phyloP scores from a whole-genome alignment of 2,888 invertebrate species.

The Onthophagus sagittarius region DNA sequence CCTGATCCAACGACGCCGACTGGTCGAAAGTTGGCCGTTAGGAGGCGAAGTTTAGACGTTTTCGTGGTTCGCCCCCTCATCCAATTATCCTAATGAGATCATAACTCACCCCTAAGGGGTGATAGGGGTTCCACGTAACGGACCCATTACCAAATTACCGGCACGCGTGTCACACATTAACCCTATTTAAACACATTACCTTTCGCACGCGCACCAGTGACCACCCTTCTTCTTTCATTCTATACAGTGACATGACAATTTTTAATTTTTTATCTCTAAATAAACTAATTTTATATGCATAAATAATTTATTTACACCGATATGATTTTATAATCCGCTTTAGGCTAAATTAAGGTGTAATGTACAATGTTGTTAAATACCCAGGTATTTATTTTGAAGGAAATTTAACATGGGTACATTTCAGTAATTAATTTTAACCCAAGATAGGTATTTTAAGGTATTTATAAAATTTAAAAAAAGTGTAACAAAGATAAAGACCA shows the following conservation, averaged over 20 bases:
- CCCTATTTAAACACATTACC: conserved; percentile 32
- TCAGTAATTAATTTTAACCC: too few species aligned
- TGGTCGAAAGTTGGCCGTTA: background rate
- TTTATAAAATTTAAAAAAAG: too few species aligned
- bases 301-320: too few species aligned
- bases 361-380: too few species aligned
- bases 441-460: too few species aligned
- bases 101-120: conserved; percentile 31
- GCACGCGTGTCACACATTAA: conserved; percentile 37
- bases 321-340: too few species aligned
- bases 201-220: conserved; percentile 23
- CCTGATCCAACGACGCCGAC: background rate
- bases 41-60: conserved; percentile 17
- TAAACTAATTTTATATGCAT: too few species aligned
- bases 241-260: conserved; percentile 22
- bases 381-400: too few species aligned
- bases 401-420: too few species aligned
- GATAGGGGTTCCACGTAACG: conserved; percentile 31
- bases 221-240: conserved; percentile 19
- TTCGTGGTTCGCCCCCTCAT: conserved; percentile 3
- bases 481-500: too few species aligned
- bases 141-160: conserved; percentile 37
- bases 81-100: conserved; percentile 33
- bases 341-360: too few species aligned
- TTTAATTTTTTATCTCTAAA: conserved; percentile 11